phyloP scores from a whole-genome alignment of 2,113 vertebrate species.

The Pantherophis guttatus region DNA sequence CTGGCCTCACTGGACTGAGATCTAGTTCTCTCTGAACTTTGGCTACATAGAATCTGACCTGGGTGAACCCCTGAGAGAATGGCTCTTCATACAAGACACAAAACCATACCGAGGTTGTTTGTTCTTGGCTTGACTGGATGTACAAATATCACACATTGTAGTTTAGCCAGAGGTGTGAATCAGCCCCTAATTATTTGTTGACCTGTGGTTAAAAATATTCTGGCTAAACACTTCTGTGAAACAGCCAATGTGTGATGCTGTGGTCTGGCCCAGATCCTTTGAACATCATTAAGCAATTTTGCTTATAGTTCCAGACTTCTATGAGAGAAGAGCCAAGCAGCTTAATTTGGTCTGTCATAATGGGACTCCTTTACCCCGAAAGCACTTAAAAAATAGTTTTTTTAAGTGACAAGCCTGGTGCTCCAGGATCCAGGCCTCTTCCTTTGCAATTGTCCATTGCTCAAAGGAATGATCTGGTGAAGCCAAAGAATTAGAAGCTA shows the following conservation, averaged over 20 bases:
- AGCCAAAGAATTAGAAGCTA: not conserved
- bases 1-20: not conserved
- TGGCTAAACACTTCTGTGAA: not conserved
- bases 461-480: not conserved
- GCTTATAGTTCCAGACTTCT: not conserved
- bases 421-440: not conserved
- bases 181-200: not conserved
- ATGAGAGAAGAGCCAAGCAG: not conserved
- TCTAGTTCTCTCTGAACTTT: not conserved
- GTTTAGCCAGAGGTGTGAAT: not conserved
- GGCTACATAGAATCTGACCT: not conserved
- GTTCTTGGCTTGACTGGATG: not conserved
- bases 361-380: not conserved
- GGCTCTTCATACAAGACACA: not conserved
- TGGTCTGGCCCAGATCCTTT: not conserved
- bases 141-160: not conserved
- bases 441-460: not conserved
- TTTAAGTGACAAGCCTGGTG: not conserved
- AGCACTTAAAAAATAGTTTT: not conserved
- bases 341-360: not conserved
- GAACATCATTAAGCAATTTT: not conserved
- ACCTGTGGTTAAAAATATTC: not conserved
- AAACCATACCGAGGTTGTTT: not conserved
- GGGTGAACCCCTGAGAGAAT: not conserved
- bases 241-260: not conserved